Percentiles rank a stretch among this genome's conserved stretches.
These are phyloP conservation scores for Heliocidaris tuberculata DNA, from an alignment of 35 echinoderm and acorn worm genomes.

Conservation along the genomic window DNA sequence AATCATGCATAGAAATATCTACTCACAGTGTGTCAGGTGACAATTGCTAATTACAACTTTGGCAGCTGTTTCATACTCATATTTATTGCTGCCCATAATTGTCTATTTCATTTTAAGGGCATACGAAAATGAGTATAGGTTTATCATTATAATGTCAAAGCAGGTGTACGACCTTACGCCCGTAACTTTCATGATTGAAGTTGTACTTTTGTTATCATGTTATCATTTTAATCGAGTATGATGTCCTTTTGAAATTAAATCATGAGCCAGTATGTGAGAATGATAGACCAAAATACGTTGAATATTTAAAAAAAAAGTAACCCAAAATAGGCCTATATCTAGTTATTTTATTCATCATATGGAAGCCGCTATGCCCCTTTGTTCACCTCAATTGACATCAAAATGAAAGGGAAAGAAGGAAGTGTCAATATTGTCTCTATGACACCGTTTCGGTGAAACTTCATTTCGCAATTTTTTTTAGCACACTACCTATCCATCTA, in stretches of 20 bases:
- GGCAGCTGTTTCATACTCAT: no score
- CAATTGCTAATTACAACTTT: background rate
- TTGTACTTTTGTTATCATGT: no score
- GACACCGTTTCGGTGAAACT: background rate
- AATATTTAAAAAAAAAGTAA: background rate
- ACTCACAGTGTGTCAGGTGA: background rate
- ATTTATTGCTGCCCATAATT: no score
- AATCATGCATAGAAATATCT: background rate
- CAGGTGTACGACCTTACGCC: no score
- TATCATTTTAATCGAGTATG: no score
- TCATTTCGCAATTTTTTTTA: background rate
- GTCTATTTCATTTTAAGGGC: no score
- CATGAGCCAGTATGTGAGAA: background rate
- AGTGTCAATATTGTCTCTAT: background rate
- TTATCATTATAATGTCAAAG: no score
- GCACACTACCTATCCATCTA: background rate
- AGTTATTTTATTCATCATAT: background rate
- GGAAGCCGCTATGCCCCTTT: background rate
- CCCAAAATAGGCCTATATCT: no score
- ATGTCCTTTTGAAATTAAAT: no score
- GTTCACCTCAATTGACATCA: background rate
- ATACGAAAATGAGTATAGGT: no score
- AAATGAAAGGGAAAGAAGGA: background rate
- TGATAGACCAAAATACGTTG: background rate
- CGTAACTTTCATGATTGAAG: no score